Percentiles rank a stretch among this genome's conserved stretches.
Conservation (phyloP, 2,888 invertebrate species). For the Digitonthophagus gazella region DNA sequence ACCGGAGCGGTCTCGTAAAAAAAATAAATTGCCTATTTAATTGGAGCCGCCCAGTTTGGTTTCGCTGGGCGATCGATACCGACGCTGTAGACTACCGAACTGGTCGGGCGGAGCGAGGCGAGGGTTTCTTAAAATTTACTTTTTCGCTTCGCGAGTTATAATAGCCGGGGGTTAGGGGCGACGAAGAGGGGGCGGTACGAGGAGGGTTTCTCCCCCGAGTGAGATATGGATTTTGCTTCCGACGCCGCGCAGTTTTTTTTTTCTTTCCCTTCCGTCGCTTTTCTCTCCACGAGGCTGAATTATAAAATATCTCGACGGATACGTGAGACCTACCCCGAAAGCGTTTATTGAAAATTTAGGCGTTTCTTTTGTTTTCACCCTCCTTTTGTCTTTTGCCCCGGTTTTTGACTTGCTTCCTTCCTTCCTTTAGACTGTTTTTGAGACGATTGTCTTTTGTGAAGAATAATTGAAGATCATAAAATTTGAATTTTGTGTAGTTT, state of each 20-base stretch:
- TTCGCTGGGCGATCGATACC: slow-evolving; percentile 23
- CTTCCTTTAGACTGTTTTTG: no score
- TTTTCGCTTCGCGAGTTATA: slow-evolving; percentile 54
- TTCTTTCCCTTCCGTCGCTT: slow-evolving; percentile 37
- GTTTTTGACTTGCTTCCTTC: background rate
- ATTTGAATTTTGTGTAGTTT: no score
- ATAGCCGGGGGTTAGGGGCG: slow-evolving; percentile 39
- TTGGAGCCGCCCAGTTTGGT: slow-evolving; percentile 38
- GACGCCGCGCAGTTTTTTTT: slow-evolving; percentile 38
- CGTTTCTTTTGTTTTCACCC: slow-evolving; percentile 30
- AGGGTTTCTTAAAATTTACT: slow-evolving; percentile 48
- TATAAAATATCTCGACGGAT: slow-evolving; percentile 49
- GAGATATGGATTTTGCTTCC: slow-evolving; percentile 54
- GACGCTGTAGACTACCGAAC: slow-evolving; percentile 34
- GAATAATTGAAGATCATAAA: background rate
- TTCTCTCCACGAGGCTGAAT: slow-evolving; percentile 45
- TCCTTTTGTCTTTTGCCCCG: background rate
- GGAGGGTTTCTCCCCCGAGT: slow-evolving; percentile 34
- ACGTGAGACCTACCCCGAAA: slow-evolving; percentile 35
- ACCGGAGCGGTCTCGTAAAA: slow-evolving; percentile 43
- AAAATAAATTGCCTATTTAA: slow-evolving; percentile 54
- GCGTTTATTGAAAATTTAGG: slow-evolving; percentile 37
- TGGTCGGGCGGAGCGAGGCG: slow-evolving; percentile 45
- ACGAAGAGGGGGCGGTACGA: slow-evolving; percentile 37
- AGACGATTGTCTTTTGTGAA: background rate